Conservation (phyloP, 2,797 vertebrate genomes). For the Smutsia gigantea region DNA sequence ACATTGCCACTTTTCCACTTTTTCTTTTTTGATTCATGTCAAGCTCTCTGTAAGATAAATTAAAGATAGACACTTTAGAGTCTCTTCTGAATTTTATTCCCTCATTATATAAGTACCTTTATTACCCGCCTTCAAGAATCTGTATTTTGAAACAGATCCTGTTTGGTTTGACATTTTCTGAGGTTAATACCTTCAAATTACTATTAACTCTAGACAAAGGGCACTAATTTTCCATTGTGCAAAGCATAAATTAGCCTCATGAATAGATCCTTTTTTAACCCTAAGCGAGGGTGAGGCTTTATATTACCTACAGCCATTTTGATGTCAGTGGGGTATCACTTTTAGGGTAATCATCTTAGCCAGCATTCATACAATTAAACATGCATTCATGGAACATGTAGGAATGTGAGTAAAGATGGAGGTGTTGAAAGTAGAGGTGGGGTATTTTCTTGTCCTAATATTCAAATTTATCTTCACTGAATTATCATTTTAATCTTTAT, state of each 20-base stretch:
- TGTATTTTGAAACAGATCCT: slow-evolving; percentile 62
- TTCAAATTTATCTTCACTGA: slow-evolving; percentile 45
- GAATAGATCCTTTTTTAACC: slow-evolving; percentile 51
- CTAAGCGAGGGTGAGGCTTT: slow-evolving; percentile 10
- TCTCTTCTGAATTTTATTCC: slow-evolving; percentile 64
- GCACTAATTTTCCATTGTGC: slow-evolving; percentile 41
- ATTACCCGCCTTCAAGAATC: slow-evolving; percentile 23
- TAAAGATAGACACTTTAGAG: slow-evolving; percentile 46
- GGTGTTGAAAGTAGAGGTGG: not conserved
- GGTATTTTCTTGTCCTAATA: not conserved
- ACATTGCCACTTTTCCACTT: not conserved
- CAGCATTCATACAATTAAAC: not conserved
- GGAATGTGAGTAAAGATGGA: not conserved
- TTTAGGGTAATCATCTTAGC: not conserved
- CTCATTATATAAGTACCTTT: slow-evolving; percentile 52
- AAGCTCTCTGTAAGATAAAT: slow-evolving; percentile 66
- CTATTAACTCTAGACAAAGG: slow-evolving; percentile 58
- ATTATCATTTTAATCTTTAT: slow-evolving; percentile 53
- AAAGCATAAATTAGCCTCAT: slow-evolving; percentile 25
- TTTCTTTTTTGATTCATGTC: slow-evolving; percentile 42
- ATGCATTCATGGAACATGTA: not conserved
- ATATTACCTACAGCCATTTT: not conserved
- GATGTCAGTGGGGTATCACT: not conserved
- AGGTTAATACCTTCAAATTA: slow-evolving; percentile 44
- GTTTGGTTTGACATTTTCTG: slow-evolving; percentile 58